A percentile compares a stretch with the other conserved stretches of the same genome.
Conservation (phyloP, 2,113 vertebrate genomes). For the Oreocharis arfaki region DNA sequence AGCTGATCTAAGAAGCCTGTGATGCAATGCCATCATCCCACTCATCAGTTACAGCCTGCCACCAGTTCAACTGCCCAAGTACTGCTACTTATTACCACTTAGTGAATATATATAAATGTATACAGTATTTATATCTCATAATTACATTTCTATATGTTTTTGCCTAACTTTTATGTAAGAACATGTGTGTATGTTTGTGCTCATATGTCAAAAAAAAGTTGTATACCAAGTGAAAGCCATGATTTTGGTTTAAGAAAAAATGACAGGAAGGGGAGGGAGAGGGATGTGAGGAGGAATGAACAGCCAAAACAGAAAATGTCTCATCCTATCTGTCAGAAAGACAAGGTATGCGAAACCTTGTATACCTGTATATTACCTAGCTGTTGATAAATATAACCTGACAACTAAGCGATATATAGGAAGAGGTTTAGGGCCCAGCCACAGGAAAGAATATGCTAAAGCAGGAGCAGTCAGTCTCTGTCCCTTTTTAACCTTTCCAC, state of each 20-base stretch:
- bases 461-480: neutral
- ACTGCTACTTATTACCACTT: neutral
- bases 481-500: neutral
- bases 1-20: neutral
- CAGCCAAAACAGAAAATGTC: neutral
- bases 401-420: neutral
- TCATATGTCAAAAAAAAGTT: neutral
- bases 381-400: neutral
- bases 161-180: neutral
- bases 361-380: neutral
- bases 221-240: neutral
- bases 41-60: neutral
- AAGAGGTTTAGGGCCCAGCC: neutral
- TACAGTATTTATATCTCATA: neutral
- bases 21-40: neutral
- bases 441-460: neutral
- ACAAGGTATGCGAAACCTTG: neutral
- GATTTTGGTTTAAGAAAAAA: neutral
- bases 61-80: neutral
- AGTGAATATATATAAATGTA: neutral
- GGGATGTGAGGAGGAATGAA: neutral
- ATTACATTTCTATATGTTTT: neutral
- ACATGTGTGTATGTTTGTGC: neutral
- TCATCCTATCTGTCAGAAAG: neutral
- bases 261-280: neutral